Evolutionary conservation across 2,113 vertebrate genomes (phyloP).

Genomic region (Amphiprion percula): DNA sequence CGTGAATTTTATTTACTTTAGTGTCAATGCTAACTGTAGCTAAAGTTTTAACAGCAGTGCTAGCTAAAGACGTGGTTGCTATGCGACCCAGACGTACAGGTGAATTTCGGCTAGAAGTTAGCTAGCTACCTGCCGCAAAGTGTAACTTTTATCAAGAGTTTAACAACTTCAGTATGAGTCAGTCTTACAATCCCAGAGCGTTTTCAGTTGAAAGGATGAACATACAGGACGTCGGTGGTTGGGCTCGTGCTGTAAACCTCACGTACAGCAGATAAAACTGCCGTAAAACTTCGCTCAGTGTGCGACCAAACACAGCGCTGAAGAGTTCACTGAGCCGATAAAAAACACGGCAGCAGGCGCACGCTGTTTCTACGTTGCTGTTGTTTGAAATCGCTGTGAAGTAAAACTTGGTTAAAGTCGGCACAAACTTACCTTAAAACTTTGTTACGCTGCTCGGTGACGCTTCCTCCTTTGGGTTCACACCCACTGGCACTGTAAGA

Average conservation of each 20-base stretch:
- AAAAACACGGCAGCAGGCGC: not conserved
- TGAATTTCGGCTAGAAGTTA: not conserved
- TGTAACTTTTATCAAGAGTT: not conserved
- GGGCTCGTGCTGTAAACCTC: conserved; percentile 11
- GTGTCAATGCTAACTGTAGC: not conserved
- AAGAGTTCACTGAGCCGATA: not conserved
- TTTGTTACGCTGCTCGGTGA: conserved; percentile 62
- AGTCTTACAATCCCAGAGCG: not conserved
- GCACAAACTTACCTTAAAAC: conserved; percentile 76
- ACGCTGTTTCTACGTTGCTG: fast-evolving
- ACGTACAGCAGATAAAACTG: conserved; percentile 44
- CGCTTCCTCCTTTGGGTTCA: conserved; percentile 64
- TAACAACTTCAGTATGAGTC: not conserved
- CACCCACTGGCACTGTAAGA: conserved; percentile 52
- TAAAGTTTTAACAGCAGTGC: not conserved
- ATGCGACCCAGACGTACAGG: conserved; percentile 20
- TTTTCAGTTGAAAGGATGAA: not conserved
- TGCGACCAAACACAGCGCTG: not conserved
- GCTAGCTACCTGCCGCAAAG: not conserved
- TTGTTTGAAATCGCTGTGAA: not conserved
- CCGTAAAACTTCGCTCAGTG: conserved; percentile 33
- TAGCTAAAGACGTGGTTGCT: conserved; percentile 16
- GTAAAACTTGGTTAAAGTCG: conserved; percentile 14
- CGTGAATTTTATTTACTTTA: not conserved
- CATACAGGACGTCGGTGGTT: not conserved